Percentiles rank a stretch among this genome's conserved stretches.
phyloP scores from a whole-genome alignment of 53 echinoderm and acorn worm species.

The Pentamera pediparva region DNA sequence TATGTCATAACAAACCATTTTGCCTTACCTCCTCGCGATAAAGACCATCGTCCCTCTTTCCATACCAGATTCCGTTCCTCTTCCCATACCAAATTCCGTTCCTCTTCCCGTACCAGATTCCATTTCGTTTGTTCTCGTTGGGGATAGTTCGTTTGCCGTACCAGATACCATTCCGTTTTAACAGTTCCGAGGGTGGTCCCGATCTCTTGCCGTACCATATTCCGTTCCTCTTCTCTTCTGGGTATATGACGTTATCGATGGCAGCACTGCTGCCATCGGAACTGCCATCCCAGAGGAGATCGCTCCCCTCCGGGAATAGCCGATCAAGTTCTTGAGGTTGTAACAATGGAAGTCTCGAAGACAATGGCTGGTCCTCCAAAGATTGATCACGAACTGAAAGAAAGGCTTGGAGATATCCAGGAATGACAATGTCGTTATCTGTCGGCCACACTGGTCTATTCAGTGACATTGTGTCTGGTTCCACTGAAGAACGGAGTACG shows the following conservation, averaged over 20 bases:
- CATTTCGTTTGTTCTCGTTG: slow-evolving; percentile 11
- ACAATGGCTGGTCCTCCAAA: background rate
- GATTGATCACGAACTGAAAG: slow-evolving; percentile 2
- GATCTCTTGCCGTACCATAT: slow-evolving; percentile 28
- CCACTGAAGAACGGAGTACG: too few relatives aligned
- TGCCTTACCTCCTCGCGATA: slow-evolving; percentile 5
- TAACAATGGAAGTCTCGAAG: slow-evolving; percentile 19
- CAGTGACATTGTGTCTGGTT: too few relatives aligned
- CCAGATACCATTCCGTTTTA: slow-evolving; percentile 26
- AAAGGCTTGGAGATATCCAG: slow-evolving; percentile 19
- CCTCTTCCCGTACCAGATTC: slow-evolving; percentile 24
- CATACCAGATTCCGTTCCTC: slow-evolving; percentile 28
- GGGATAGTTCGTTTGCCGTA: slow-evolving; percentile 19
- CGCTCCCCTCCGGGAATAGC: background rate
- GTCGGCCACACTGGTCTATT: too few relatives aligned
- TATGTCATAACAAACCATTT: too few relatives aligned
- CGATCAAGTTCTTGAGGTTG: slow-evolving; percentile 17
- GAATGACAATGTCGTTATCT: too few relatives aligned
- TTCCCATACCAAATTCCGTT: slow-evolving; percentile 38
- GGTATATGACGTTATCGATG: background rate
- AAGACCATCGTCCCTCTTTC: slow-evolving; percentile 3
- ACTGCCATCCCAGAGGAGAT: slow-evolving; percentile 1
- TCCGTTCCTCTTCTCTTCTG: slow-evolving; percentile 8
- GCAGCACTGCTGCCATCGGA: background rate
- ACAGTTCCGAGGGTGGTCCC: too few relatives aligned